phyloP scores from a whole-genome alignment of 2,888 invertebrate genomes.

The Phalera bucephala region DNA sequence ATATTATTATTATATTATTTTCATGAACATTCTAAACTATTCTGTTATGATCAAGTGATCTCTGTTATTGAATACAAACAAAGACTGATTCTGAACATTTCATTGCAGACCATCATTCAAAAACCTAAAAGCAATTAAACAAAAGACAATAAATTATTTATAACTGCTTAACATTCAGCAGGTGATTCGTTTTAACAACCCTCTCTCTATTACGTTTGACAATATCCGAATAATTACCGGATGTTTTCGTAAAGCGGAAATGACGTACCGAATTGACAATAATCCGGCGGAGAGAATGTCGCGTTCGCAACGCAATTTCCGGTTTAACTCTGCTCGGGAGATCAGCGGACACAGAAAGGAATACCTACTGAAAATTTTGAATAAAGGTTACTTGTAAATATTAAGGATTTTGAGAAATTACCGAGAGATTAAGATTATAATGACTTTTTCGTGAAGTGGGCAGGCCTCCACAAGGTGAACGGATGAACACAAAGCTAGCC shows the following conservation, averaged over 20 bases:
- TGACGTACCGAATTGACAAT: constrained; percentile 71
- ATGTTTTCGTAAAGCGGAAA: constrained; percentile 70
- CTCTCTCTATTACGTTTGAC: constrained; percentile 55
- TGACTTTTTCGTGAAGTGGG: no score
- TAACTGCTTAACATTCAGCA: constrained; percentile 40
- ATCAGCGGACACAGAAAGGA: constrained; percentile 32
- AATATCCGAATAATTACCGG: constrained; percentile 71
- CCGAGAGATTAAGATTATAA: not conserved
- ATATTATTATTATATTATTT: no score
- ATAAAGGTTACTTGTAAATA: constrained; percentile 30
- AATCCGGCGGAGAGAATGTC: constrained; percentile 69
- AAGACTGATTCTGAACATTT: no score
- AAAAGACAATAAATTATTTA: constrained; percentile 16
- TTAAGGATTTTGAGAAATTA: constrained; percentile 10
- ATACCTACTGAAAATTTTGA: constrained; percentile 30
- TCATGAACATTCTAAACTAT: no score
- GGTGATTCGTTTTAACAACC: constrained; percentile 48
- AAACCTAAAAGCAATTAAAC: constrained; percentile 11
- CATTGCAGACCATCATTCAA: no score
- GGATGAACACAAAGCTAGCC: no score
- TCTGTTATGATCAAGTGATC: no score
- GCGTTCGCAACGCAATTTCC: constrained; percentile 69
- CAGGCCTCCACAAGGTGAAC: no score
- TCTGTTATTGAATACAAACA: no score
- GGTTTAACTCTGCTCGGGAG: constrained; percentile 47